These are phyloP conservation scores for Villa cingulata DNA, from an alignment of 2,888 invertebrate genomes.

Conservation along the genomic window DNA sequence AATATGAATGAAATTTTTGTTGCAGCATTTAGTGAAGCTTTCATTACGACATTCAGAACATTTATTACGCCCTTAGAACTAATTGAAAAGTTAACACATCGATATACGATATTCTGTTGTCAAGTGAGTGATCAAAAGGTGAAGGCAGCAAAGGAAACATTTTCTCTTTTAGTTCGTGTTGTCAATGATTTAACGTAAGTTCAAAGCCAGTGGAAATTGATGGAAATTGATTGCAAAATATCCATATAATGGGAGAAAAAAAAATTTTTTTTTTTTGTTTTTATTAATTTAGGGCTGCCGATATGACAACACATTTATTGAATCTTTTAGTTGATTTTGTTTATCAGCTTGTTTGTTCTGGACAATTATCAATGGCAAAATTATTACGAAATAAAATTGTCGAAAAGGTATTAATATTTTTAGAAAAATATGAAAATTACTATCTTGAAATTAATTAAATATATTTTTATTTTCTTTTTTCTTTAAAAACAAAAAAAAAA, in stretches of 20 bases:
- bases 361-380: conserved; percentile 84
- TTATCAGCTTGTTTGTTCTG: conserved; percentile 80
- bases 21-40: conserved; percentile 61
- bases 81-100: conserved; percentile 68
- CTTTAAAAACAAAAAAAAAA: no score
- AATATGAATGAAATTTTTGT: background rate
- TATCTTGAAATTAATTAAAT: background rate
- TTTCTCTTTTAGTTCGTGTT: conserved; percentile 84
- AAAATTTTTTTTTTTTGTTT: conserved; percentile 1
- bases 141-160: conserved; percentile 70
- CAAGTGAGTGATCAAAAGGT: conserved; percentile 54
- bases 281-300: conserved; percentile 58
- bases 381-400: conserved; percentile 78
- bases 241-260: no score
- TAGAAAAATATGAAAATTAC: background rate
- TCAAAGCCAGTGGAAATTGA: background rate
- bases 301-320: conserved; percentile 67
- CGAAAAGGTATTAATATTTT: conserved; percentile 53
- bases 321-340: conserved; percentile 84
- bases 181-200: conserved; percentile 93
- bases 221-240: background rate
- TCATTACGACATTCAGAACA: conserved; percentile 93
- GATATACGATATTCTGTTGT: conserved; percentile 48
- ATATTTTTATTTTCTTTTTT: no score
- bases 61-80: conserved; percentile 81